Evolutionary conservation across 1,140 invertebrate species (phyloP).

Genomic region (Caerostris darwini): DNA sequence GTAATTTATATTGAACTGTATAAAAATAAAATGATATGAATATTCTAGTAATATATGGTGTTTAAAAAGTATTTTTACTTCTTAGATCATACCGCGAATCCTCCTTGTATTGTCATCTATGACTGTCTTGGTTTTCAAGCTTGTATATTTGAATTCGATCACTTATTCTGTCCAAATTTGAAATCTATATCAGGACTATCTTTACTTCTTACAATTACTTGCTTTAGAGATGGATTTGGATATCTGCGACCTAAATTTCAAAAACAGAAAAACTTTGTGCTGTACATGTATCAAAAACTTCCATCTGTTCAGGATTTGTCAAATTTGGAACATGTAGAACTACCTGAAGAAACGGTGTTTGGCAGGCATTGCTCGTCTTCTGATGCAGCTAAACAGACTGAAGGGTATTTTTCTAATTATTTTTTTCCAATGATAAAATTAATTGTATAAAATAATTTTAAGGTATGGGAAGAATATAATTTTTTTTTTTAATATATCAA

Average conservation of each 20-base stretch:
- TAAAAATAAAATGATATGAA: no score
- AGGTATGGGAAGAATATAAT: no score
- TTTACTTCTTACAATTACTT: slow-evolving; percentile 21
- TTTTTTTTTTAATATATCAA: no score
- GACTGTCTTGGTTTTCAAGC: slow-evolving; percentile 64
- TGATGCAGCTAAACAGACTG: not conserved
- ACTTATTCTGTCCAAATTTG: not conserved
- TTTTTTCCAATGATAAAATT: no score
- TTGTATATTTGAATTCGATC: slow-evolving; percentile 10
- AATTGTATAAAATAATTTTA: no score
- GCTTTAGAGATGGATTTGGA: not conserved
- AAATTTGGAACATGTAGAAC: not conserved
- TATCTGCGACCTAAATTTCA: slow-evolving; percentile 21
- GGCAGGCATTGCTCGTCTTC: not conserved
- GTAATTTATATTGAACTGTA: no score
- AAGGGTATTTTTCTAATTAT: not conserved
- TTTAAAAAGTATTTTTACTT: not conserved
- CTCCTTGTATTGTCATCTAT: slow-evolving; percentile 8
- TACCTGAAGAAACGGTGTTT: slow-evolving; percentile 18
- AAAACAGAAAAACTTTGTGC: slow-evolving; percentile 38
- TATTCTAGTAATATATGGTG: no score
- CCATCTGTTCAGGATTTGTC: not conserved
- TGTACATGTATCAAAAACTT: slow-evolving; percentile 2
- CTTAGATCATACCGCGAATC: not conserved
- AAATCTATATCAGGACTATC: not conserved